These are phyloP conservation scores for Poicephalus gulielmi DNA, from an alignment of 2,113 vertebrate species.

Conservation along the genomic window DNA sequence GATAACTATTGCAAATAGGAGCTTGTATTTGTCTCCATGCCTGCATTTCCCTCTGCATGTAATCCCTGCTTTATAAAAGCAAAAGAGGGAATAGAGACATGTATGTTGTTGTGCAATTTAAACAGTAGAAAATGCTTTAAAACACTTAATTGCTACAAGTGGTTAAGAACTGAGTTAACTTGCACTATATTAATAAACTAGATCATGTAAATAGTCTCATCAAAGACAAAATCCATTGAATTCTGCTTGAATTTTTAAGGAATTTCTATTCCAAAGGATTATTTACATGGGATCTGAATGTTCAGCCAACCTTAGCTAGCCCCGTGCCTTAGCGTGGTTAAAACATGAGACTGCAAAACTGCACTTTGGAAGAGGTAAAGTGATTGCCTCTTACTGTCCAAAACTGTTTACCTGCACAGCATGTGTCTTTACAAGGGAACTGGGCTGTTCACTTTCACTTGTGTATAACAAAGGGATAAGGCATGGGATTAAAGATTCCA, in stretches of 20 bases:
- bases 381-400: neutral
- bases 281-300: neutral
- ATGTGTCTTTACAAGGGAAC: neutral
- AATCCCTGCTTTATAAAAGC: neutral
- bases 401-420: neutral
- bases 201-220: neutral
- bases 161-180: neutral
- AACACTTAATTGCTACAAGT: neutral
- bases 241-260: neutral
- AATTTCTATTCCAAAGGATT: neutral
- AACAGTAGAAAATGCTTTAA: neutral
- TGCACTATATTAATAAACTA: neutral
- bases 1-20: neutral
- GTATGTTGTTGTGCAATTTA: neutral
- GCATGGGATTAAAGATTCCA: neutral
- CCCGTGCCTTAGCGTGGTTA: neutral
- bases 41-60: neutral
- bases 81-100: neutral
- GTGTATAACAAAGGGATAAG: neutral
- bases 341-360: neutral
- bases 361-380: neutral
- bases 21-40: neutral
- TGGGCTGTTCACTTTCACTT: neutral
- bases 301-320: neutral
- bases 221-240: neutral